Evolutionary conservation across 2,113 vertebrate species (phyloP).

Genomic region (Condylura cristata): DNA sequence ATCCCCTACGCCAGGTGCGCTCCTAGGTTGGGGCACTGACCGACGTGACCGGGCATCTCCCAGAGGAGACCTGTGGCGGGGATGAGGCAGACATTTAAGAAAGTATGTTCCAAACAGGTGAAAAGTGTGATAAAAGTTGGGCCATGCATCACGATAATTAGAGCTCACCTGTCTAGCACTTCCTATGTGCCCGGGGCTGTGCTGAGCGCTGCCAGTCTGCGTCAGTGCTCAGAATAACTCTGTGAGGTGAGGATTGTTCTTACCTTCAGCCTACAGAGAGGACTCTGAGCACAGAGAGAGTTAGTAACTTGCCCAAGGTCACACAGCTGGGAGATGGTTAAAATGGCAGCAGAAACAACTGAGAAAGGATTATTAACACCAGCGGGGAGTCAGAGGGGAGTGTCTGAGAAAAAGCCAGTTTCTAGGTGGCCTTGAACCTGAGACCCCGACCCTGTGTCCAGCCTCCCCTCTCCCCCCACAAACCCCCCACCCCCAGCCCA

Average conservation of each 20-base stretch:
- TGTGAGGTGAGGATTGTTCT: accelerated
- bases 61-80: background rate
- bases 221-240: background rate
- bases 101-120: background rate
- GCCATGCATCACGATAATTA: background rate
- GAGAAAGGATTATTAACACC: background rate
- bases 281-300: background rate
- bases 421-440: background rate
- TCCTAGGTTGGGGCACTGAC: background rate
- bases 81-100: background rate
- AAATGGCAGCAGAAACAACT: background rate
- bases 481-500: background rate
- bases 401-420: background rate
- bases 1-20: too few relatives aligned
- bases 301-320: background rate
- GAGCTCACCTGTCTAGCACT: background rate
- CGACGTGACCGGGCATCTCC: accelerated
- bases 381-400: accelerated
- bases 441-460: background rate
- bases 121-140: background rate
- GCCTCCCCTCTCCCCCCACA: background rate
- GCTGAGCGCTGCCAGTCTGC: background rate
- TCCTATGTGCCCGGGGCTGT: accelerated
- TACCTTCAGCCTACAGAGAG: background rate
- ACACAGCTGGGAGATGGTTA: background rate